A percentile compares a stretch with the other conserved stretches of the same genome.
Conservation (phyloP, 2,797 vertebrate genomes). For the Rousettus madagascariensis region DNA sequence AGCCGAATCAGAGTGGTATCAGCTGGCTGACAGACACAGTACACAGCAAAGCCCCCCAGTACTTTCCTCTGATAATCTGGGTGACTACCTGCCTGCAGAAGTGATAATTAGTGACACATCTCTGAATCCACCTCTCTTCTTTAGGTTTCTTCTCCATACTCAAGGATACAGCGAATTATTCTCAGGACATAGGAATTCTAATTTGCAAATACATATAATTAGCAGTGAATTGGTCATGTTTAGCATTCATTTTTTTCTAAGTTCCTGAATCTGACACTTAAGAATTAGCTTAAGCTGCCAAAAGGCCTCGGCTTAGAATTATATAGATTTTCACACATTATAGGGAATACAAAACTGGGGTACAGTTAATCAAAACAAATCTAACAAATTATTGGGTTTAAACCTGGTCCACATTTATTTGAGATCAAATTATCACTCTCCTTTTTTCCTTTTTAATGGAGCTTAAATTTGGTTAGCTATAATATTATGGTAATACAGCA, state of each 20-base stretch:
- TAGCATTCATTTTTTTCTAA: background rate
- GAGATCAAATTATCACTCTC: background rate
- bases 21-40: background rate
- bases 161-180: background rate
- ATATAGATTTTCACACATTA: background rate
- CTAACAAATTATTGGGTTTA: background rate
- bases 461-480: background rate
- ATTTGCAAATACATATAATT: conserved; percentile 21
- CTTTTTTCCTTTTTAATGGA: background rate
- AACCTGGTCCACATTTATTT: background rate
- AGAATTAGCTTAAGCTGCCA: background rate
- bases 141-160: background rate
- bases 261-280: background rate
- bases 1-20: background rate
- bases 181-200: background rate
- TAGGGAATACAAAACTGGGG: background rate
- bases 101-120: background rate
- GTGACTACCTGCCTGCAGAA: background rate
- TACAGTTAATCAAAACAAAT: background rate
- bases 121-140: background rate
- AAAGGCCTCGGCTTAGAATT: background rate
- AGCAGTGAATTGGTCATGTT: background rate
- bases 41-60: background rate
- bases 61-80: background rate
- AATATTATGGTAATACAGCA: background rate